Base-by-base conservation (phyloP, 2,888 invertebrate species). In the Scaptomyza caliginosa region DNA sequence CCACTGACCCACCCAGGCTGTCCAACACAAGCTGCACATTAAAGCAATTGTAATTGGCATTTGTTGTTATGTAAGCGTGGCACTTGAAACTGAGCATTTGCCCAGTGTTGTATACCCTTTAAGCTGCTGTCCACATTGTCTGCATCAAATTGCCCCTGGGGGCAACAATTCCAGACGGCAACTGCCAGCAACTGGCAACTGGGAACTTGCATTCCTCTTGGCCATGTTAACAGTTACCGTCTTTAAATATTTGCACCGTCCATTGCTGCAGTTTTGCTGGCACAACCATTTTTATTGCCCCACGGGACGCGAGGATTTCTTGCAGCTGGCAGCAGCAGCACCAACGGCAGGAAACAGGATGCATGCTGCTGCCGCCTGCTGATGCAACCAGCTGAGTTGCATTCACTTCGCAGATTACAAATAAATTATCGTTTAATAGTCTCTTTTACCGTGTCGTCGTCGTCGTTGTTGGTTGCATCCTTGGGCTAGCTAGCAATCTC, bases 361-460 rank as follows among this genome's bases (percentile, higher is more conserved):
- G 39, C 39, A 21, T 23, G 39, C 39, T 42, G 34, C 28, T 54
- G 52, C 28, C 46, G 21, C 42, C 45, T 40, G 30, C 43, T 45
- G 54, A 28, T 60, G 56, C 59, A 48, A 39, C 68, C 67, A 43
- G 63, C 62, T 59, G 60, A 60, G 74, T 76, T 63, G 59, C 68
- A 73, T 77, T 77, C 87, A 86, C 82, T 82, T 83, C 86, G 88
- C 88, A 89, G 90, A 89, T 90, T 90, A 90, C 90, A 90, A 89
- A 90, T 90, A 90, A 90, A 90, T 90, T 90, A 90, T 90, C 89
- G 88, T 86, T 80, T 90, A 90, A 90, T 89, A 90, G 90, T 83
- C 80, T 77, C 34, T 84, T 82, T 85, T 72, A 68, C 68, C 62
- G 42, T 43, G 57, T 26, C 28, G 51, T 26, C 38, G 11, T 55